A percentile compares a stretch with the other conserved stretches of the same genome.
Evolutionary conservation across 2,888 invertebrate species (phyloP).

Genomic region (Hirtodrosophila histrioides): DNA sequence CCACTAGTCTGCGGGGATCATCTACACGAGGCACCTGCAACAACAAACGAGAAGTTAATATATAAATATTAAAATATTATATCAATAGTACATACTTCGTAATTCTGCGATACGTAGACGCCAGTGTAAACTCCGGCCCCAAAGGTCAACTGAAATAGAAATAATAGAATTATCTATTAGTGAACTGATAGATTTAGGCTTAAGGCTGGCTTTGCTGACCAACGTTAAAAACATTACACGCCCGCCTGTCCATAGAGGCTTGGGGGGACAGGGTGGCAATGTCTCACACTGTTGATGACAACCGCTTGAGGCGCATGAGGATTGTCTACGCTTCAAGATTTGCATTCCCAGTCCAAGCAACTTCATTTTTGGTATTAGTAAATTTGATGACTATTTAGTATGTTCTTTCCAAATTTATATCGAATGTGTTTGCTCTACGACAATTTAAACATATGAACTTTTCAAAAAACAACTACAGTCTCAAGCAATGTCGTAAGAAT

Average conservation of each 20-base stretch:
- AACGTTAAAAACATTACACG: constrained; percentile 23
- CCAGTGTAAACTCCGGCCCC: constrained; percentile 89
- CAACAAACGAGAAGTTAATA: no score
- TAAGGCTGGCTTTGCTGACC: constrained; percentile 37
- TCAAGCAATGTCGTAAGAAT: no score
- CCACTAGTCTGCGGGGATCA: constrained; percentile 90
- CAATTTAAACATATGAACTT: constrained; percentile 10
- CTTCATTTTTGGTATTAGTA: constrained; percentile 51
- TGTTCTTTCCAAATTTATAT: constrained; percentile 13
- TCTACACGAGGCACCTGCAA: constrained; percentile 93
- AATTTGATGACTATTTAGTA: constrained; percentile 2
- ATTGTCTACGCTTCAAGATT: constrained; percentile 19
- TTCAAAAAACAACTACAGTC: constrained; percentile 3
- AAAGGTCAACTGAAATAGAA: constrained; percentile 86
- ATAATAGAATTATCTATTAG: not conserved
- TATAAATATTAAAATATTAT: not conserved
- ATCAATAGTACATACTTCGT: constrained; percentile 86
- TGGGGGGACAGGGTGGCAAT: constrained; percentile 43
- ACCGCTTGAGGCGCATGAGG: not conserved
- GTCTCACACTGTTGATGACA: constrained; percentile 17
- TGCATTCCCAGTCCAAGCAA: constrained; percentile 42
- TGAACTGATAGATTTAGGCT: not conserved
- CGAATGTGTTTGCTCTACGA: not conserved
- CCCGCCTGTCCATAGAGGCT: constrained; percentile 31
- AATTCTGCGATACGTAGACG: constrained; percentile 90